phyloP scores from a whole-genome alignment of 2,113 vertebrate genomes.

The Enhydra lutris region DNA sequence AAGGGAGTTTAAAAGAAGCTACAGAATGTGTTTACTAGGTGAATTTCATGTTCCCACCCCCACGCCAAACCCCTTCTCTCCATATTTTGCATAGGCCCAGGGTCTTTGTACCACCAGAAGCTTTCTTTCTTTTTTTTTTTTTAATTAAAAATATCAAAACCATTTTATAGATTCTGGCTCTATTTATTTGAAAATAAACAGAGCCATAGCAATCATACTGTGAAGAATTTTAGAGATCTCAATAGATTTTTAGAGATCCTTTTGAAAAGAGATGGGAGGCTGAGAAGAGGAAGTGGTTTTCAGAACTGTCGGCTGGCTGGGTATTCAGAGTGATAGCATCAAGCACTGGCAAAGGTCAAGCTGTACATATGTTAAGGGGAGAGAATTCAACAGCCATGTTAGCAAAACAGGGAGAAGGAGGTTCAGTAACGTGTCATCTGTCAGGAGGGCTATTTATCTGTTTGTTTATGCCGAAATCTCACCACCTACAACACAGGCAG shows the following conservation, averaged over 20 bases:
- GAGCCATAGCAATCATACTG: background rate
- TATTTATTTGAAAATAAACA: background rate
- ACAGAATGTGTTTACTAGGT: background rate
- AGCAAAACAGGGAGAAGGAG: background rate
- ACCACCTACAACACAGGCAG: background rate
- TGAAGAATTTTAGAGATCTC: background rate
- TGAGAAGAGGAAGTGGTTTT: background rate
- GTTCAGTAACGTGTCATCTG: background rate
- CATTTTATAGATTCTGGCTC: background rate
- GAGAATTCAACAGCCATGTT: background rate
- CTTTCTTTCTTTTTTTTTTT: background rate
- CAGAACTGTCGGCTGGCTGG: background rate
- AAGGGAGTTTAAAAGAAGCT: background rate
- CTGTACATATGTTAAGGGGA: background rate
- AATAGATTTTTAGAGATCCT: background rate
- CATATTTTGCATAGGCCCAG: background rate
- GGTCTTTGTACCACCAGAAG: background rate
- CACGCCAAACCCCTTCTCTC: background rate
- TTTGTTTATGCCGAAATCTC: background rate
- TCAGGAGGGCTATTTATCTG: background rate
- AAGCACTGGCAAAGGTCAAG: background rate
- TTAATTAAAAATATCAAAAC: background rate
- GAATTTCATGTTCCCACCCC: background rate
- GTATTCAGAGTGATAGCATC: background rate
- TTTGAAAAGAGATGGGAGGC: background rate